Percentiles rank a stretch among this genome's conserved stretches.
These are phyloP conservation scores for Ailuropoda melanoleuca DNA, from an alignment of 2,113 vertebrate genomes.

Conservation along the genomic window DNA sequence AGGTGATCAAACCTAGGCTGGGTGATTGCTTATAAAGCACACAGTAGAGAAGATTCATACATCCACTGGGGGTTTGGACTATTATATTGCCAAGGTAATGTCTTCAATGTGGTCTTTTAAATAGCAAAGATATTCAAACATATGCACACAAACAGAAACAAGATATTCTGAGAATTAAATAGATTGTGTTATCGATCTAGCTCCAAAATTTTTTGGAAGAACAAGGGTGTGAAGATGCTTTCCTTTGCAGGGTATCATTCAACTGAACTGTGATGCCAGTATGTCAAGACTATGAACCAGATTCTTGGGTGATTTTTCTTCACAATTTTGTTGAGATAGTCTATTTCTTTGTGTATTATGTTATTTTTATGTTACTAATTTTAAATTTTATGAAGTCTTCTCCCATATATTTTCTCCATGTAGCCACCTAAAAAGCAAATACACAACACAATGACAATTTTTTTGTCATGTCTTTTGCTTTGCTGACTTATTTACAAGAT, in stretches of 20 bases:
- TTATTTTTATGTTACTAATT: conserved; percentile 67
- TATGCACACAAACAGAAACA: conserved; percentile 69
- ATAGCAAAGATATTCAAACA: conserved; percentile 64
- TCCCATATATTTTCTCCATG: conserved; percentile 61
- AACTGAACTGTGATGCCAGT: not conserved
- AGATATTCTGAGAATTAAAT: conserved; percentile 62
- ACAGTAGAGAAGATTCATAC: not conserved
- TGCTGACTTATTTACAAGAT: conserved; percentile 67
- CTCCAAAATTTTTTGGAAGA: conserved; percentile 61
- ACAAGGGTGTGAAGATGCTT: conserved; percentile 35
- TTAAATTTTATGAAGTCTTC: conserved; percentile 33
- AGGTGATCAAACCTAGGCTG: not conserved
- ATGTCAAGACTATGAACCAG: conserved; percentile 23
- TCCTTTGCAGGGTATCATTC: not conserved
- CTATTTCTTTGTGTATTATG: conserved; percentile 54
- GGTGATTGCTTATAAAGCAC: not conserved
- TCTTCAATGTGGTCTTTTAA: conserved; percentile 53
- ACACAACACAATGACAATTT: conserved; percentile 55
- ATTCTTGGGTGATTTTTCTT: conserved; percentile 43
- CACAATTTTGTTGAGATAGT: conserved; percentile 47
- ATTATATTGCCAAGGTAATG: conserved; percentile 19
- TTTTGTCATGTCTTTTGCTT: conserved; percentile 64
- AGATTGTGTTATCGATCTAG: conserved; percentile 26
- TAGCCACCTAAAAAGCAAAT: conserved; percentile 62
- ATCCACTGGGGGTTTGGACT: not conserved